These are phyloP conservation scores for Tragopan temminckii DNA, from an alignment of 2,797 vertebrate species.

Conservation along the genomic window DNA sequence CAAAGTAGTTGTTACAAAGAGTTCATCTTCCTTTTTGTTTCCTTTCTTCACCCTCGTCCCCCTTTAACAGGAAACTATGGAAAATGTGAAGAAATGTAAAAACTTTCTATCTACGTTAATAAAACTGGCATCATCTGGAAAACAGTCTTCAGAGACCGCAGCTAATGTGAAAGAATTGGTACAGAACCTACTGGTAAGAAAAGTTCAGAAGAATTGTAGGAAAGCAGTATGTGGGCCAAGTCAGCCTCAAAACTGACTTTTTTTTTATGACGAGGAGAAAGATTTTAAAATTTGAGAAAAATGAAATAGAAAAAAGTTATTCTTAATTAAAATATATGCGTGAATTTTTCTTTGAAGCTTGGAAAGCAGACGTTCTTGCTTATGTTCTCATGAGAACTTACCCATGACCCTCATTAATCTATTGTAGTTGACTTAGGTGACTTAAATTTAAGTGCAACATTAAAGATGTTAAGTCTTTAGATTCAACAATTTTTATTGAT, in stretches of 20 bases:
- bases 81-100: slow-evolving; percentile 99
- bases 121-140: slow-evolving; percentile 95
- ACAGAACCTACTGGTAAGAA: slow-evolving; percentile 94
- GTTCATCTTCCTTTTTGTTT: background rate
- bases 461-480: background rate
- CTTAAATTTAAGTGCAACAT: background rate
- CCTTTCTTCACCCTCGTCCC: background rate
- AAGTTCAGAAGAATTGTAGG: background rate
- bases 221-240: background rate
- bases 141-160: slow-evolving; percentile 94
- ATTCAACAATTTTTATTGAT: background rate
- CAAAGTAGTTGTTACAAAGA: background rate
- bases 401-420: background rate
- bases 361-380: background rate
- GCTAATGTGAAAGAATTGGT: slow-evolving; percentile 95
- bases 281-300: background rate
- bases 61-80: slow-evolving; percentile 91
- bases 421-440: background rate
- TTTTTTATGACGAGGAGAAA: background rate
- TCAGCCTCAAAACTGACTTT: background rate
- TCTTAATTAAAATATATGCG: background rate
- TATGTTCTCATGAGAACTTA: background rate
- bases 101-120: slow-evolving; percentile 98
- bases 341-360: background rate
- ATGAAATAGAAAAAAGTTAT: background rate